phyloP scores from a whole-genome alignment of 2,797 vertebrate genomes.

The Takifugu ocellatus region DNA sequence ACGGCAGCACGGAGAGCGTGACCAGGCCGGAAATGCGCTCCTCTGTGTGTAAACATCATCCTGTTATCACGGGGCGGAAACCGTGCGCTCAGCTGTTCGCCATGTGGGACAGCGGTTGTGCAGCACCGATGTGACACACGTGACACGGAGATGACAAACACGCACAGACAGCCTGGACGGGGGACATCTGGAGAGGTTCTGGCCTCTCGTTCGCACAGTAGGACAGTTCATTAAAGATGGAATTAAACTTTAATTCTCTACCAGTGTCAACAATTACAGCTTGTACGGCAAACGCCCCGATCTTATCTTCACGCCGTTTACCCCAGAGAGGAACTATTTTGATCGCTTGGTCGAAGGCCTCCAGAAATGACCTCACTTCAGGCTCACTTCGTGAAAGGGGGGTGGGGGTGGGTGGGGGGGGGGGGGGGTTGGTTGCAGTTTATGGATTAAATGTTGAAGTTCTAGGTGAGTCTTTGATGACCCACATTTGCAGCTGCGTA shows the following conservation, averaged over 20 bases:
- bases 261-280: no score
- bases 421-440: background rate
- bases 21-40: constrained; percentile 5
- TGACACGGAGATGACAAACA: constrained; percentile 59
- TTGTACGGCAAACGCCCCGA: no score
- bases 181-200: no score
- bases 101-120: constrained; percentile 35
- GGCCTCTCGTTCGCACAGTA: no score
- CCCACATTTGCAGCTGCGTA: background rate
- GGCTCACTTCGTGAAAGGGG: no score
- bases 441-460: background rate
- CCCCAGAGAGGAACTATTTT: no score
- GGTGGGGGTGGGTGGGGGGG: no score
- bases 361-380: no score
- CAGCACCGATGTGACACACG: constrained; percentile 56
- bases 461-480: background rate
- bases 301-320: no score
- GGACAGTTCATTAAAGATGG: no score
- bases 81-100: constrained; percentile 47
- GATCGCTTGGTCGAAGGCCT: no score
- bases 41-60: constrained; percentile 39
- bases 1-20: background rate
- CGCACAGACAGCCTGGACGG: constrained; percentile 24
- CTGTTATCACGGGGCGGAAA: constrained; percentile 28
- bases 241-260: no score